These are phyloP conservation scores for Lysandra coridon DNA, from an alignment of 2,888 invertebrate genomes.

Conservation along the genomic window DNA sequence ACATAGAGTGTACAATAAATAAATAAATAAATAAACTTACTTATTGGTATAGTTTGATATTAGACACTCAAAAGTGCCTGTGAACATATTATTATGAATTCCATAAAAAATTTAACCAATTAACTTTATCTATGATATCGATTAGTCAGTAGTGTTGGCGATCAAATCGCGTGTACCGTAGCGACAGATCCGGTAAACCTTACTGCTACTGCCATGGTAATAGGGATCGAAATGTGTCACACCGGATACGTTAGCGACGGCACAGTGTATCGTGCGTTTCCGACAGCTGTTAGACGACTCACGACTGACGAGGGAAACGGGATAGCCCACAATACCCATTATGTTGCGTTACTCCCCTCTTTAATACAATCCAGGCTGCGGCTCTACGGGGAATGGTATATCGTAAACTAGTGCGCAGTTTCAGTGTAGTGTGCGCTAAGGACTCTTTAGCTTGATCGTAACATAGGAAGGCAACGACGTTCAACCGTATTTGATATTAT, in stretches of 20 bases:
- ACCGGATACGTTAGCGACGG: background rate
- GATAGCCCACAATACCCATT: background rate
- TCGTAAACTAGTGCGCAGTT: background rate
- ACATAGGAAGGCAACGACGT: background rate
- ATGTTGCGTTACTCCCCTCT: no score
- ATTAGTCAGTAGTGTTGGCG: background rate
- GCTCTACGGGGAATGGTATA: background rate
- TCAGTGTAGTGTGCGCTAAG: background rate
- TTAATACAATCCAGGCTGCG: background rate
- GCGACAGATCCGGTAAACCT: background rate
- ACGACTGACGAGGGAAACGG: slow-evolving; percentile 21
- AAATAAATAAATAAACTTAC: no score
- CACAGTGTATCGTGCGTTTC: background rate
- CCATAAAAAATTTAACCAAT: no score
- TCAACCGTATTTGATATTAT: background rate
- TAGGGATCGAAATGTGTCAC: background rate
- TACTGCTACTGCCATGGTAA: background rate
- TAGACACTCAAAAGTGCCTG: background rate
- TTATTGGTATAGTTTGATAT: background rate
- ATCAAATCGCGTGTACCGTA: background rate
- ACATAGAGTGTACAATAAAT: no score
- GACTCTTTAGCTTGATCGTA: background rate
- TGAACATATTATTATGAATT: background rate
- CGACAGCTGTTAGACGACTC: slow-evolving; percentile 9
- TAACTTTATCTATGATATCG: background rate